These are phyloP conservation scores for Ascidia mentula DNA, from an alignment of 23 tunicate genomes.

Conservation along the genomic window DNA sequence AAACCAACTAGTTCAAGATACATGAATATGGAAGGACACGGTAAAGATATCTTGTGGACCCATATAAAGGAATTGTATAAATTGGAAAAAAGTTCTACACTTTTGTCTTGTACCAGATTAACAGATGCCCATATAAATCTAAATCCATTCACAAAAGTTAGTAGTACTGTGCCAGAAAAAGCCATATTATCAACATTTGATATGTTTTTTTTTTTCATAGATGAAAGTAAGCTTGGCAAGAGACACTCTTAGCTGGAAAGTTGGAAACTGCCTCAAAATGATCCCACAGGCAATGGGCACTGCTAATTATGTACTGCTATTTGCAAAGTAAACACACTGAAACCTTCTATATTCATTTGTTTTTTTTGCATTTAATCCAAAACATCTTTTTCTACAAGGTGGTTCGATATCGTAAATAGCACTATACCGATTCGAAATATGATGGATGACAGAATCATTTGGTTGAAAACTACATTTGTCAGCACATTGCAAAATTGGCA, in stretches of 20 bases:
- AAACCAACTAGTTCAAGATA: not conserved
- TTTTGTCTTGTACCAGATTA: not conserved
- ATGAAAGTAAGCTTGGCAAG: slow-evolving; percentile 34
- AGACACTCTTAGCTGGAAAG: slow-evolving; percentile 22
- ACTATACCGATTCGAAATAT: not conserved
- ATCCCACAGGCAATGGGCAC: slow-evolving; percentile 7
- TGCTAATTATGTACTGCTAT: slow-evolving; percentile 10
- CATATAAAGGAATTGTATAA: slow-evolving; percentile 6
- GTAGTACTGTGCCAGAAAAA: not conserved
- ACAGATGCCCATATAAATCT: slow-evolving; percentile 11
- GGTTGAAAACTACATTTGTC: not conserved
- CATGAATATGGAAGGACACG: not conserved
- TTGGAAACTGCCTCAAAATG: slow-evolving; percentile 12
- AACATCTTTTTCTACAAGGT: not conserved
- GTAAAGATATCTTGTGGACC: slow-evolving; percentile 14
- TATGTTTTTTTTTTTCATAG: not conserved
- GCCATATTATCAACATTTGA: not conserved
- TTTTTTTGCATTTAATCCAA: no score
- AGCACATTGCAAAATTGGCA: no score
- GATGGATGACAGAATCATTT: slow-evolving; percentile 13
- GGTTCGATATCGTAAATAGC: not conserved
- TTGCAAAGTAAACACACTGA: slow-evolving; percentile 22
- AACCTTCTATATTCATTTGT: no score
- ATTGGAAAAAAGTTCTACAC: not conserved
- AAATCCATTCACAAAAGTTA: slow-evolving; percentile 6